A percentile compares a stretch with the other conserved stretches of the same genome.
These are phyloP conservation scores for Lycodopsis pacificus DNA, from an alignment of 2,797 vertebrate species.

Conservation along the genomic window DNA sequence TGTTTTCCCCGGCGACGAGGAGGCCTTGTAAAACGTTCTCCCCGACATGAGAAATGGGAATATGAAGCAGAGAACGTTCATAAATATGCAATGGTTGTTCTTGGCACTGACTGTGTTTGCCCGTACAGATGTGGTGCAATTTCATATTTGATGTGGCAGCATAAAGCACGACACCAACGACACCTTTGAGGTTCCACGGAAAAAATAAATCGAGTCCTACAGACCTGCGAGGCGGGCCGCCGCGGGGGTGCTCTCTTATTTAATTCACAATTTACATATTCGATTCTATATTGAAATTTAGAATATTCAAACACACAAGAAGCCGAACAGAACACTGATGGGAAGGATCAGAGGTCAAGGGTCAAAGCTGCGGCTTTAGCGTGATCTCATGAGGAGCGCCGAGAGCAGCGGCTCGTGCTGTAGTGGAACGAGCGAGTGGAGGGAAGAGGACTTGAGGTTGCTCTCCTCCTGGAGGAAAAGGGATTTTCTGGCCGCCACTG, in stretches of 20 bases:
- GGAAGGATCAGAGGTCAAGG: slow-evolving; percentile 11
- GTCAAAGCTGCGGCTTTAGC: slow-evolving; percentile 12
- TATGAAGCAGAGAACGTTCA: slow-evolving; percentile 68
- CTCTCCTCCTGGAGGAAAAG: not conserved
- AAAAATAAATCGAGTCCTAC: not conserved
- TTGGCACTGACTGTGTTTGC: slow-evolving; percentile 31
- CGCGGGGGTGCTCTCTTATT: too few species aligned
- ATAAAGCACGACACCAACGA: slow-evolving; percentile 21
- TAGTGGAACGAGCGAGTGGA: not conserved
- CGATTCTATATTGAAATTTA: too few species aligned
- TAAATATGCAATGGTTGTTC: slow-evolving; percentile 75
- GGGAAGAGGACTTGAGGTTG: not conserved
- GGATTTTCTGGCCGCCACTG: slow-evolving; percentile 20
- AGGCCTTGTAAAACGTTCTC: slow-evolving; percentile 72
- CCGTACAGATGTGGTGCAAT: slow-evolving; percentile 43
- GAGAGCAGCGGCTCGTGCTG: not conserved
- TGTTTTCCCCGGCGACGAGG: slow-evolving; percentile 66
- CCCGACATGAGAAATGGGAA: slow-evolving; percentile 72
- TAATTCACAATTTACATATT: too few species aligned
- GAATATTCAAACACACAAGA: not conserved
- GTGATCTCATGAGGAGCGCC: not conserved
- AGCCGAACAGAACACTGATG: not conserved
- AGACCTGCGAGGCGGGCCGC: too few species aligned
- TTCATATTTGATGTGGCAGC: slow-evolving; percentile 48
- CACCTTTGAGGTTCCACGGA: slow-evolving; percentile 13